phyloP scores from a whole-genome alignment of 2,888 invertebrate species.

The Eupithecia inturbata region DNA sequence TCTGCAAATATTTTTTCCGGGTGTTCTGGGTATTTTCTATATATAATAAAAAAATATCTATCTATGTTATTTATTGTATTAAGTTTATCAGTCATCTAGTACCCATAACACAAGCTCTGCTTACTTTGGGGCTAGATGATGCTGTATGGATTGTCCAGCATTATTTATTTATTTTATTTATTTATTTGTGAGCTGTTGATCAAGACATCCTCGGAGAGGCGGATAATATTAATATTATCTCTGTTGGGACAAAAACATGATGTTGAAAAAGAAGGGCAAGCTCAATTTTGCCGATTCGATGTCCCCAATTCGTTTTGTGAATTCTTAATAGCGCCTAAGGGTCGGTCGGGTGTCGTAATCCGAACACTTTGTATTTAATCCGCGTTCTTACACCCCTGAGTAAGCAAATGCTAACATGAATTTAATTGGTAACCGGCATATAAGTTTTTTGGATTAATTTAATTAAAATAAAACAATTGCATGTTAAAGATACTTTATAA shows the following conservation, averaged over 20 bases:
- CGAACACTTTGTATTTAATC: constrained; percentile 76
- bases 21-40: too few relatives aligned
- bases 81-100: too few relatives aligned
- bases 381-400: constrained; percentile 60
- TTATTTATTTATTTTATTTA: too few relatives aligned
- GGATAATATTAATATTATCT: constrained; percentile 76
- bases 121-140: too few relatives aligned
- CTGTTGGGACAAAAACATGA: constrained; percentile 71
- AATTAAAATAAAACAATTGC: constrained; percentile 32
- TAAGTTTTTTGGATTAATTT: constrained; percentile 42
- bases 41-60: too few relatives aligned
- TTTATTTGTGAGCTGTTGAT: constrained; percentile 71
- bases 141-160: too few relatives aligned
- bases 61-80: too few relatives aligned
- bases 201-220: constrained; percentile 70
- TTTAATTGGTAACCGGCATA: constrained; percentile 60
- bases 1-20: too few relatives aligned
- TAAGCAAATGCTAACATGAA: constrained; percentile 61
- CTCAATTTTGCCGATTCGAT: constrained; percentile 81
- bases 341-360: constrained; percentile 68
- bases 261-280: constrained; percentile 76
- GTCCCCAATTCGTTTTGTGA: constrained; percentile 81
- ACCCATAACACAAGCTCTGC: too few relatives aligned
- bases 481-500: neutral
- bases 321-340: constrained; percentile 76